Conservation (phyloP, 2,113 vertebrate species). For the Tetraodon nigroviridis region DNA sequence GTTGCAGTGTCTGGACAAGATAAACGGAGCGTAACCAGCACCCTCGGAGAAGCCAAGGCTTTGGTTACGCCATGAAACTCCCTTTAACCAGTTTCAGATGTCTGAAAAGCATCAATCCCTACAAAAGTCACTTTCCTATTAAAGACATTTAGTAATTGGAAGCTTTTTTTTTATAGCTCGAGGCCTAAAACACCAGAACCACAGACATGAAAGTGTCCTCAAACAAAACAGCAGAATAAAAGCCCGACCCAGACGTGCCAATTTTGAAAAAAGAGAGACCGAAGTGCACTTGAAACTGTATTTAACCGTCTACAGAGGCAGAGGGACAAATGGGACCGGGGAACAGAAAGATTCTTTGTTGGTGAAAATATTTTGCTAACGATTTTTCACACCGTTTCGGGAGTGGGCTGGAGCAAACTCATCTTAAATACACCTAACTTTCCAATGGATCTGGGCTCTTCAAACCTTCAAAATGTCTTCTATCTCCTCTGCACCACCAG, state of each 20-base stretch:
- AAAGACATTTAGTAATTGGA: slow-evolving; percentile 35
- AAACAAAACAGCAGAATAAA: slow-evolving; percentile 22
- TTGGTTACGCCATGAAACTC: slow-evolving; percentile 29
- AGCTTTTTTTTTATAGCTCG: slow-evolving; percentile 39
- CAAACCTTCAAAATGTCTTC: too few species aligned
- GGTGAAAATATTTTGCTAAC: too few species aligned
- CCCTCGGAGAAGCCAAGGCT: slow-evolving; percentile 32
- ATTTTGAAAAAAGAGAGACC: slow-evolving; percentile 5
- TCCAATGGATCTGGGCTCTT: neutral
- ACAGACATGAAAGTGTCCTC: slow-evolving; percentile 22
- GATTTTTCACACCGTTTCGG: too few species aligned
- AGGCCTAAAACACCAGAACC: slow-evolving; percentile 1
- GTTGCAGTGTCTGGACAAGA: slow-evolving; percentile 45
- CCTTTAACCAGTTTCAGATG: slow-evolving; percentile 35
- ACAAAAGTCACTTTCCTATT: slow-evolving; percentile 25
- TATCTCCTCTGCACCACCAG: too few species aligned
- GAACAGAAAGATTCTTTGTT: neutral
- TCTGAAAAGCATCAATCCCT: slow-evolving; percentile 24
- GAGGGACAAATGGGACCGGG: neutral
- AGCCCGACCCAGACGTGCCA: slow-evolving; percentile 6
- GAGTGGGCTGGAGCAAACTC: too few species aligned
- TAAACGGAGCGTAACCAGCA: slow-evolving; percentile 36
- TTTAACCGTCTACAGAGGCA: neutral
- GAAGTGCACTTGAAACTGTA: neutral
- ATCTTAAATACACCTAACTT: neutral